Evolutionary conservation across 2,113 vertebrate genomes (phyloP).

Genomic region (Mastomys coucha): DNA sequence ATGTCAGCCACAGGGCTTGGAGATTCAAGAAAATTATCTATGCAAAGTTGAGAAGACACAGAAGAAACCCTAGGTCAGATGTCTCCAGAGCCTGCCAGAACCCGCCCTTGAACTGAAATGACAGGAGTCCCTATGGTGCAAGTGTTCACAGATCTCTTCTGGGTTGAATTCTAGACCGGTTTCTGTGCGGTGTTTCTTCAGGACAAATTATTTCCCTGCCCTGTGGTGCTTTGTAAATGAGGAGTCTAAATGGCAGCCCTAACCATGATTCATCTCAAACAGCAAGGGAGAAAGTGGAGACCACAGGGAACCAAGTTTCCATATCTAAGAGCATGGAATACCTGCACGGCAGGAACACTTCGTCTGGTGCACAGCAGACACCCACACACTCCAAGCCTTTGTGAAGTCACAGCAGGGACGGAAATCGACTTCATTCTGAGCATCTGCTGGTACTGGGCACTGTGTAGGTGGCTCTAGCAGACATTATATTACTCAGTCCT

Average conservation of each 20-base stretch:
- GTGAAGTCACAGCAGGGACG: slow-evolving; percentile 15
- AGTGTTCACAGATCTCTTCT: not conserved
- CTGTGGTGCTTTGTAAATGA: not conserved
- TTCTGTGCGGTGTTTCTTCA: not conserved
- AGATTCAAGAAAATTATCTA: not conserved
- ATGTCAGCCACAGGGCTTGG: not conserved
- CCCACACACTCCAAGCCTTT: not conserved
- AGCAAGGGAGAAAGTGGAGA: not conserved
- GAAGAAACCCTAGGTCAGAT: not conserved
- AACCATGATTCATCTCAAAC: not conserved
- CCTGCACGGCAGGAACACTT: not conserved
- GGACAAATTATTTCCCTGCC: not conserved
- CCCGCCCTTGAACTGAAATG: not conserved
- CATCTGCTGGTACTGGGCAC: not conserved
- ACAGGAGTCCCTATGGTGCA: not conserved
- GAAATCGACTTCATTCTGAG: slow-evolving; percentile 13
- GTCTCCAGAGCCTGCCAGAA: not conserved
- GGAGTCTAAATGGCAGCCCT: not conserved
- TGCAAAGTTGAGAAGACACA: not conserved
- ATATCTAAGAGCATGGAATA: not conserved
- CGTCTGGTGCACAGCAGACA: not conserved
- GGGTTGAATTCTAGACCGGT: slow-evolving; percentile 25
- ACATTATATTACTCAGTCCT: slow-evolving; percentile 23
- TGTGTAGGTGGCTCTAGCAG: not conserved
- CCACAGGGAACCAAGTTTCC: not conserved